These are phyloP conservation scores for Polymixis lichenea DNA, from an alignment of 2,888 invertebrate species.

Conservation along the genomic window DNA sequence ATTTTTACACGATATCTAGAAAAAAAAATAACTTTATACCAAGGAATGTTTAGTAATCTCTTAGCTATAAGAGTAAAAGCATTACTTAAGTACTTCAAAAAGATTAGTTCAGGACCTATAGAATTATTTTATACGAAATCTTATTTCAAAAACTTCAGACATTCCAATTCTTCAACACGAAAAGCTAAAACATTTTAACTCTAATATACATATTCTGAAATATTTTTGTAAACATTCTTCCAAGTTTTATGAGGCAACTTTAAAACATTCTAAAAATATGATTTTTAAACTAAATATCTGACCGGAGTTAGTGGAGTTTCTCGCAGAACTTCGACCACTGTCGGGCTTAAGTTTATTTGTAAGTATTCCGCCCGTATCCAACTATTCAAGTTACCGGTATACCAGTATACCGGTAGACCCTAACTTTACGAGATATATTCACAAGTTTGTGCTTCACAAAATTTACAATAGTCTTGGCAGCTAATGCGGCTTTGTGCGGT, in stretches of 20 bases:
- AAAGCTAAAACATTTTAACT: slow-evolving; percentile 13
- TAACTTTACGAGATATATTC: slow-evolving; percentile 51
- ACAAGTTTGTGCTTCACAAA: slow-evolving; percentile 31
- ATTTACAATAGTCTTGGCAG: slow-evolving; percentile 11
- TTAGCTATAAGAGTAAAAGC: slow-evolving; percentile 15
- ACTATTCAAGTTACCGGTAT: slow-evolving; percentile 36
- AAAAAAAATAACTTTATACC: too few species aligned
- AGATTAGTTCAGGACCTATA: neutral
- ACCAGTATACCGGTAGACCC: slow-evolving; percentile 19
- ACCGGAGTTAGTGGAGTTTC: slow-evolving; percentile 40
- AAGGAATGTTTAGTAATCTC: slow-evolving; percentile 11
- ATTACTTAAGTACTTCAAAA: slow-evolving; percentile 27
- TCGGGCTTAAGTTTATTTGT: slow-evolving; percentile 53
- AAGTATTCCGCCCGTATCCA: slow-evolving; percentile 56
- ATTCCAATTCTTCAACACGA: neutral
- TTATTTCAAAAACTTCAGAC: slow-evolving; percentile 15
- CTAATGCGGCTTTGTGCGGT: slow-evolving; percentile 2
- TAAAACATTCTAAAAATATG: slow-evolving; percentile 44
- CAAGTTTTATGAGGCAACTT: slow-evolving; percentile 28
- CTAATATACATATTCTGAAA: neutral
- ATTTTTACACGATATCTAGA: too few species aligned
- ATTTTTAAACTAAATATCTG: slow-evolving; percentile 56
- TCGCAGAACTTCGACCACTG: slow-evolving; percentile 44
- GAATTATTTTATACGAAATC: slow-evolving; percentile 12
- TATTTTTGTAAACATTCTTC: slow-evolving; percentile 24